Evolutionary conservation across 92 coral and sea anemone species (phyloP).

Genomic region (Siderastrea radians): DNA sequence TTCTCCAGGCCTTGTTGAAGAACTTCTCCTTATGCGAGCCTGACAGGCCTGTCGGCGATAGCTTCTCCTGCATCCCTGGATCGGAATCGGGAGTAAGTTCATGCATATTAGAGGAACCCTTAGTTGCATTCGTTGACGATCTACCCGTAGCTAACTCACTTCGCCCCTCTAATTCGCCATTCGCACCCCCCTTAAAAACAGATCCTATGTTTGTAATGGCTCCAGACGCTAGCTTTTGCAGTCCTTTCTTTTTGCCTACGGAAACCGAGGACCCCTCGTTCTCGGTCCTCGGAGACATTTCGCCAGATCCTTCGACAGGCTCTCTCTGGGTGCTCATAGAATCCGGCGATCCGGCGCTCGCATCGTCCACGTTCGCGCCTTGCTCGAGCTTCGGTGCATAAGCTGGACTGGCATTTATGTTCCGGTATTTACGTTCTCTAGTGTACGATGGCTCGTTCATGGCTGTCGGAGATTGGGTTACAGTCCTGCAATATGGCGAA

Average conservation of each 20-base stretch:
- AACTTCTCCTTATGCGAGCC: conserved; percentile 80
- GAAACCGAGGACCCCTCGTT: conserved; percentile 52
- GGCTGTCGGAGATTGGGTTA: conserved; percentile 87
- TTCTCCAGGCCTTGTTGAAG: conserved; percentile 96
- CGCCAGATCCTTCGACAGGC: conserved; percentile 23
- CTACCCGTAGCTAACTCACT: conserved; percentile 9
- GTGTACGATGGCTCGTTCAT: conserved; percentile 72
- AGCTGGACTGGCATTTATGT: conserved; percentile 48
- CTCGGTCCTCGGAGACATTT: conserved; percentile 35
- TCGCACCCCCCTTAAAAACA: conserved; percentile 58
- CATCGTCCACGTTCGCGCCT: conserved; percentile 8
- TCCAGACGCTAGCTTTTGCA: conserved; percentile 70
- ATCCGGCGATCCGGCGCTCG: conserved; percentile 24
- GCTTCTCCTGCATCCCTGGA: conserved; percentile 89
- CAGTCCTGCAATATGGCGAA: conserved; percentile 63
- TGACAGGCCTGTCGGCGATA: conserved; percentile 50
- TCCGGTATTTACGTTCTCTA: conserved; percentile 74
- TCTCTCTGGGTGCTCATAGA: conserved; percentile 58
- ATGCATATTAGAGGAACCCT: conserved; percentile 22
- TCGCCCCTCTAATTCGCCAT: conserved; percentile 42
- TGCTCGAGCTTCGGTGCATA: conserved; percentile 17
- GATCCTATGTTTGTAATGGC: conserved; percentile 70
- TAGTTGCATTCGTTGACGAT: conserved; percentile 19
- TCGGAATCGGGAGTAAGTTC: conserved; percentile 41
- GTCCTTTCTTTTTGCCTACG: conserved; percentile 55